These are phyloP conservation scores for Zaprionus taronus DNA, from an alignment of 1,140 invertebrate species.

Conservation along the genomic window DNA sequence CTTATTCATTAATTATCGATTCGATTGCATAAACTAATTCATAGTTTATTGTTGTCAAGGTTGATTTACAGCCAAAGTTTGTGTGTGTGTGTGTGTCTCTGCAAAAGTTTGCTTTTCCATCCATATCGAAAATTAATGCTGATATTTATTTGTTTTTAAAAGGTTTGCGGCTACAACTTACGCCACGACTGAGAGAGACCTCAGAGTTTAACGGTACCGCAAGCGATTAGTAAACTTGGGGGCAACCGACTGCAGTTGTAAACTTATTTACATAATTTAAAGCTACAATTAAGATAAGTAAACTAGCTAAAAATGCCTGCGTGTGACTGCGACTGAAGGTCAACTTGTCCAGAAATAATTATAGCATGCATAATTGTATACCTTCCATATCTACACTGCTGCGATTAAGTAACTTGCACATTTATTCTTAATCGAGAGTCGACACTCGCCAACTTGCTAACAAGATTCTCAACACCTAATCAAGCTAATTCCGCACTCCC, in stretches of 20 bases:
- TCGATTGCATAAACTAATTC: conserved; percentile 36
- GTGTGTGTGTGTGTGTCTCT: conserved; percentile 20
- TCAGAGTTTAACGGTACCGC: conserved; percentile 26
- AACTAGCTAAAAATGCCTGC: conserved; percentile 26
- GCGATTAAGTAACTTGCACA: conserved; percentile 30
- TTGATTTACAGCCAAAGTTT: conserved; percentile 32
- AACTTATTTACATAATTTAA: conserved; percentile 67
- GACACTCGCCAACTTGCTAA: conserved; percentile 53
- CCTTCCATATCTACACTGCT: background rate
- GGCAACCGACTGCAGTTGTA: conserved; percentile 29
- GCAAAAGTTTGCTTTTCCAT: conserved; percentile 50
- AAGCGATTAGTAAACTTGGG: conserved; percentile 28
- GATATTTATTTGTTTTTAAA: conserved; percentile 33
- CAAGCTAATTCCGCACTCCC: conserved; percentile 4
- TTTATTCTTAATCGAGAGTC: conserved; percentile 32
- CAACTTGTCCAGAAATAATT: conserved; percentile 18
- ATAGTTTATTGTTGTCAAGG: conserved; percentile 53
- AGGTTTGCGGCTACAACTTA: conserved; percentile 18
- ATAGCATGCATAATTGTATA: background rate
- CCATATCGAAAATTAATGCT: conserved; percentile 37
- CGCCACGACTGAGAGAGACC: conserved; percentile 6
- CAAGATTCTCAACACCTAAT: conserved; percentile 67
- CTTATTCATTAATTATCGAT: conserved; percentile 22
- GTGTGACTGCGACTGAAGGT: conserved; percentile 62
- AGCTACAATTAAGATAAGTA: conserved; percentile 48